Evolutionary conservation across 2,113 vertebrate genomes (phyloP).

Genomic region (Engraulis encrasicolus): DNA sequence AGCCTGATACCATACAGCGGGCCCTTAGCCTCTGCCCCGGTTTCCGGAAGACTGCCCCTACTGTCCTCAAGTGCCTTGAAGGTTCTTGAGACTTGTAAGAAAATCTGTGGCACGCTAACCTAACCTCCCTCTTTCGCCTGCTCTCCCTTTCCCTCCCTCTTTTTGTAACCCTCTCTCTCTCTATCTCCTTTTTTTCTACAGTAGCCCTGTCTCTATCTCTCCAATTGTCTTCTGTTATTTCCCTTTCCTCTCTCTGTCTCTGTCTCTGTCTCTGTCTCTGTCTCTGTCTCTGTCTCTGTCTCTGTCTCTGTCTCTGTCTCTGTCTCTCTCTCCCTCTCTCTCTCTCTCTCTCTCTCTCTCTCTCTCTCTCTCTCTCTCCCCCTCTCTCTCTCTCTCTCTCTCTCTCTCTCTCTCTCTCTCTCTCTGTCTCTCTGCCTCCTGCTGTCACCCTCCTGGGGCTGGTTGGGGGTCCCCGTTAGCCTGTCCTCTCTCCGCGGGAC

Average conservation of each 20-base stretch:
- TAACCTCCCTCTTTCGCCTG: no score
- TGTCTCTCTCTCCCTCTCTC: no score
- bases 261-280: not conserved
- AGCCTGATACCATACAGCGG: no score
- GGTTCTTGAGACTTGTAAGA: not conserved
- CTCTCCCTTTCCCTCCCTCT: no score
- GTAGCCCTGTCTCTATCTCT: no score
- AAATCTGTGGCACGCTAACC: not conserved
- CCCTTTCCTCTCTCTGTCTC: not conserved
- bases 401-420: not conserved
- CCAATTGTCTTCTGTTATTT: no score
- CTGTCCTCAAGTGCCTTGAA: not conserved
- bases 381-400: no score
- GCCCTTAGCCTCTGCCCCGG: not conserved
- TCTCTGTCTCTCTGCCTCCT: not conserved
- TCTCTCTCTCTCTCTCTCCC: no score
- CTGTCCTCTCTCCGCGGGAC: not conserved
- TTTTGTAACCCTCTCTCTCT: no score
- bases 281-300: not conserved
- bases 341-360: no score
- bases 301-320: no score
- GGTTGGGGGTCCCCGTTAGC: not conserved
- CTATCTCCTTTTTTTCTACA: no score
- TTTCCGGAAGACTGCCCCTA: not conserved
- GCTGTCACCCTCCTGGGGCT: not conserved